Conservation (phyloP, 92 coral and sea anemone genomes). For the Pocillopora meandrina region DNA sequence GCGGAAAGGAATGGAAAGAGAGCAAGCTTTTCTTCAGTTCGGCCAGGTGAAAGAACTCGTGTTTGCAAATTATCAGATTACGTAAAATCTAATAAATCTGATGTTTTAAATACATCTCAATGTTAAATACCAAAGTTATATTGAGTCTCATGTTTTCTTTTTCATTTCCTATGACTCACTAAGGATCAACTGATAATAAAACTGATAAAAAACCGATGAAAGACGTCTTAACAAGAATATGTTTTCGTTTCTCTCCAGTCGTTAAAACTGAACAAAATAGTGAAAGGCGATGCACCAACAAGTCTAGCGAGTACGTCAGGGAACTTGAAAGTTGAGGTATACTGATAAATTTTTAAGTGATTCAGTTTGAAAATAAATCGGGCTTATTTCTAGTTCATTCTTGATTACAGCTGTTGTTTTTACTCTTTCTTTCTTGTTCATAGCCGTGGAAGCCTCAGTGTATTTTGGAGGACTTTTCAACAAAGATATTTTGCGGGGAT, state of each 20-base stretch:
- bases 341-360: background rate
- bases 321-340: slow-evolving; percentile 75
- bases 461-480: slow-evolving; percentile 86
- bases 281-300: slow-evolving; percentile 90
- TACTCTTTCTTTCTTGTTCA: background rate
- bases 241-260: slow-evolving; percentile 46
- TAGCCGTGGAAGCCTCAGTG: slow-evolving; percentile 96
- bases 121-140: too few relatives aligned
- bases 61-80: too few relatives aligned
- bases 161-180: too few relatives aligned
- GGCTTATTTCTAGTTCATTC: background rate
- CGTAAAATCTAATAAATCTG: too few relatives aligned
- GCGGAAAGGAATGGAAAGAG: slow-evolving; percentile 83
- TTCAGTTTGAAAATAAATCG: too few relatives aligned
- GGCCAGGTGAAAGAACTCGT: slow-evolving; percentile 65
- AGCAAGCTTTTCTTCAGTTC: slow-evolving; percentile 80
- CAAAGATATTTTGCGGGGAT: slow-evolving; percentile 91
- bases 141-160: too few relatives aligned
- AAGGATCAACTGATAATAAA: too few relatives aligned
- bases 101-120: too few relatives aligned
- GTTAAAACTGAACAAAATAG: slow-evolving; percentile 77
- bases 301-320: slow-evolving; percentile 79
- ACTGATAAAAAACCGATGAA: background rate
- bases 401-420: background rate
- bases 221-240: background rate